A percentile compares a stretch with the other conserved stretches of the same genome.
phyloP scores from a whole-genome alignment of 2,113 vertebrate species.

The Neofelis nebulosa region DNA sequence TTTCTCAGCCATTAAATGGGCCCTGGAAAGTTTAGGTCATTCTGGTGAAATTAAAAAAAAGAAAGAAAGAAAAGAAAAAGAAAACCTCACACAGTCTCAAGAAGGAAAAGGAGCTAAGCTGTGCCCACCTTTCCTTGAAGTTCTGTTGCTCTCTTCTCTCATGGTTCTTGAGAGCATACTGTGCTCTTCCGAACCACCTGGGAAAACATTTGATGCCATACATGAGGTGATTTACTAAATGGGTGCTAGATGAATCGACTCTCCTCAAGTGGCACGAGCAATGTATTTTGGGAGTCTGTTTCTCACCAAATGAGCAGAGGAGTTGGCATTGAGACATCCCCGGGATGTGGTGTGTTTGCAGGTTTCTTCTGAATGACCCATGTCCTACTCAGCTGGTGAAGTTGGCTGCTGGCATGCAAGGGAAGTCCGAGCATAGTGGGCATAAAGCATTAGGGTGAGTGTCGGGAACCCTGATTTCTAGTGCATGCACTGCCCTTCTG shows the following conservation, averaged over 20 bases:
- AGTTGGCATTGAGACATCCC: neutral
- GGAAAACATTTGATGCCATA: neutral
- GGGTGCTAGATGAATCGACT: neutral
- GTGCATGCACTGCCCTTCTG: neutral
- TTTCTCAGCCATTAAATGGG: slow-evolving; percentile 50
- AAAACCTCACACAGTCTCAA: neutral
- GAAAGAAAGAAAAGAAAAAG: neutral
- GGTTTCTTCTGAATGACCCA: slow-evolving; percentile 17
- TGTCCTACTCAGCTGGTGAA: neutral
- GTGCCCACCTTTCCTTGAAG: neutral
- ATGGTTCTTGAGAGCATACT: neutral
- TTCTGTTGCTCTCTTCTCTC: neutral
- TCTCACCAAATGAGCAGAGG: slow-evolving; percentile 11
- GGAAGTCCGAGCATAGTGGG: neutral
- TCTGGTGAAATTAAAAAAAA: neutral
- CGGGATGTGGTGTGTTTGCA: neutral
- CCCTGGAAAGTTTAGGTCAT: slow-evolving; percentile 61
- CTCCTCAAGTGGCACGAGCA: neutral
- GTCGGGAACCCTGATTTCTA: neutral
- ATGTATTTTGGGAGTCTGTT: slow-evolving; percentile 1
- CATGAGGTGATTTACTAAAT: neutral
- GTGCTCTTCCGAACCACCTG: neutral
- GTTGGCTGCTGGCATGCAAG: neutral
- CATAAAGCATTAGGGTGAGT: neutral
- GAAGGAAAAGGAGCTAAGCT: neutral